Percentiles rank a stretch among this genome's conserved stretches.
Evolutionary conservation across 1,140 invertebrate genomes (phyloP).

Genomic region (Anadara kagoshimensis): DNA sequence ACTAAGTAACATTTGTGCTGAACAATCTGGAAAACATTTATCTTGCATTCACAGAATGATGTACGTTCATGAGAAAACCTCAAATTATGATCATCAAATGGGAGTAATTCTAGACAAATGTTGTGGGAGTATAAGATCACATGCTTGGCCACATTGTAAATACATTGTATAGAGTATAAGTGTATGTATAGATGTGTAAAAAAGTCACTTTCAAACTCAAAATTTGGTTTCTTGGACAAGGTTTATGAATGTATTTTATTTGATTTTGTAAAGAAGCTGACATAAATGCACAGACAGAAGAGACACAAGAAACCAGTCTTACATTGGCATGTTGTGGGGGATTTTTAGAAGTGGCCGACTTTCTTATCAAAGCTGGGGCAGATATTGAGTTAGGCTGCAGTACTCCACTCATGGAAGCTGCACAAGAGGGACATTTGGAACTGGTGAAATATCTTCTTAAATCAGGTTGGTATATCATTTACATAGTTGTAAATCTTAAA

Average conservation of each 20-base stretch:
- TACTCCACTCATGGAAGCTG: slow-evolving; percentile 98
- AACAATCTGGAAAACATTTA: no score
- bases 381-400: slow-evolving; percentile 97
- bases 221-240: neutral
- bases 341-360: slow-evolving; percentile 97
- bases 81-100: no score
- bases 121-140: no score
- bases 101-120: no score
- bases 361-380: slow-evolving; percentile 95
- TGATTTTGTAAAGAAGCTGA: slow-evolving; percentile 82
- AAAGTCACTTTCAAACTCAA: neutral
- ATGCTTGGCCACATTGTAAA: no score
- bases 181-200: no score
- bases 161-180: no score
- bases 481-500: no score
- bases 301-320: slow-evolving; percentile 97
- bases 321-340: slow-evolving; percentile 98
- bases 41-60: no score
- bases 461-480: slow-evolving; percentile 51
- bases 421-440: slow-evolving; percentile 97
- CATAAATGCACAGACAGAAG: slow-evolving; percentile 97
- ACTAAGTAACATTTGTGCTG: no score
- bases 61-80: no score
- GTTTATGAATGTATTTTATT: neutral
- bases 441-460: slow-evolving; percentile 81